phyloP scores from a whole-genome alignment of 1,140 invertebrate species.

The Ridgeia piscesae region DNA sequence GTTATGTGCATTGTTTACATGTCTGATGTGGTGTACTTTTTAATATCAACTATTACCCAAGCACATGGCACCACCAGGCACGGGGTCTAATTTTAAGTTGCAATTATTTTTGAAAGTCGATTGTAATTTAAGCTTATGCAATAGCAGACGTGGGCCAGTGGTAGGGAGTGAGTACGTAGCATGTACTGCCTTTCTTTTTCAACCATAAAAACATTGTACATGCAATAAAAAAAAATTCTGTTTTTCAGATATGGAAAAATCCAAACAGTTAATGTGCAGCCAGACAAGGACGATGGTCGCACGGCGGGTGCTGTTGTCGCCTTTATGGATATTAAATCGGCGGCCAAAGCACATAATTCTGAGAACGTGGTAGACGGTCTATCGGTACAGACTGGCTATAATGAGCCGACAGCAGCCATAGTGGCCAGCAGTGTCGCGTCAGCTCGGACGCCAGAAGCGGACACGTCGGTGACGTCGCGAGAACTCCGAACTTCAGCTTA shows the following conservation, averaged over 20 bases:
- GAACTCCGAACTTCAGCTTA: not conserved
- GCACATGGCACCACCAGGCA: too few relatives aligned
- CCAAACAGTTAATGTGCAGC: constrained; percentile 90
- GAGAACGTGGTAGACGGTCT: constrained; percentile 84
- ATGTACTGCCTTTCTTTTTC: too few relatives aligned
- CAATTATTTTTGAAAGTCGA: too few relatives aligned
- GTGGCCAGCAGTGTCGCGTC: constrained; percentile 39
- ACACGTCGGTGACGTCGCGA: constrained; percentile 8
- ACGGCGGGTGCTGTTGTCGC: constrained; percentile 81
- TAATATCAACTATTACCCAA: too few relatives aligned
- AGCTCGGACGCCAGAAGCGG: constrained; percentile 36
- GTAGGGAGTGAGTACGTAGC: too few relatives aligned
- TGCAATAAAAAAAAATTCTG: too few relatives aligned
- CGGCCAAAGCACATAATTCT: constrained; percentile 85
- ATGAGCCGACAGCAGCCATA: constrained; percentile 72
- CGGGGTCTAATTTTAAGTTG: too few relatives aligned
- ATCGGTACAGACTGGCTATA: constrained; percentile 86
- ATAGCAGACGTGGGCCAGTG: too few relatives aligned
- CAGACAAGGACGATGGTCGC: constrained; percentile 65
- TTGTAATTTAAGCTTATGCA: too few relatives aligned
- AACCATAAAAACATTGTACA: too few relatives aligned
- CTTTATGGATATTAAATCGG: constrained; percentile 96
- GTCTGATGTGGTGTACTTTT: too few relatives aligned
- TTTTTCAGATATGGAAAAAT: constrained; percentile 90
- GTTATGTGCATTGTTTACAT: too few relatives aligned